Evolutionary conservation across 2,113 vertebrate genomes (phyloP), one percentile per base, ranked within the genome.

Genomic region (Poecilia latipinna): DNA sequence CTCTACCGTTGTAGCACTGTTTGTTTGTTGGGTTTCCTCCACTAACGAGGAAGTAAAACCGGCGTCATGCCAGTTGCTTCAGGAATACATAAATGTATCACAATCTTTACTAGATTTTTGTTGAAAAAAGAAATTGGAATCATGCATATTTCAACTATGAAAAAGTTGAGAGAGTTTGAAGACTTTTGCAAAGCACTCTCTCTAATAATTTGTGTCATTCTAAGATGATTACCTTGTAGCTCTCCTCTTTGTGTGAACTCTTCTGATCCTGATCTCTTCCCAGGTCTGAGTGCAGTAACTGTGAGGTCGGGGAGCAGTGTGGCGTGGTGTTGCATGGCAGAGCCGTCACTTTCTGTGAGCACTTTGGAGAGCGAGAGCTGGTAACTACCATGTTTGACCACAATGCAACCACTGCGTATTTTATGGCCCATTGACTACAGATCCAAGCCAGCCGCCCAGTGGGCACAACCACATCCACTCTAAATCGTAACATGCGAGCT

Each of bases 311-410:
- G 70, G 96, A 96, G 62, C 96, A 97, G 82, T 99, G 98, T 0
- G 97, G 97, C 1, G 93, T 93, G 19, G 95, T 99, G 70, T 97
- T 99, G 96, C 97, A 99, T 0, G 95, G 97, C 82, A 95, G 90
- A 1, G 96, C 97, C 0, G 92, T 96, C 85, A 96, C 95, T 51
- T 99, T 99, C 94, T 99, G 98, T 28, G 96, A 99, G 81, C 96
- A 97, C 4, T 95, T 98, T 57, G 97, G 98, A 71, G 96, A 96
- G 77, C 95, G 98, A 90, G 96, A 96, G 68, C 85, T 99, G 96
- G 98, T 99, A 94, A 97, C 89, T 92, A 42, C 74, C 79, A 67
- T 44, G 64, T 82, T 80, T 57, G 39, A 90, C 84, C 89, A 74
- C 83, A 85, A 4, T n/a, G 57, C 17, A 44, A 76, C 79, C 80